These are phyloP conservation scores for Aurelia coerulea DNA, from an alignment of 30 jellyfish, hydroid and myxozoan genomes.

Conservation along the genomic window DNA sequence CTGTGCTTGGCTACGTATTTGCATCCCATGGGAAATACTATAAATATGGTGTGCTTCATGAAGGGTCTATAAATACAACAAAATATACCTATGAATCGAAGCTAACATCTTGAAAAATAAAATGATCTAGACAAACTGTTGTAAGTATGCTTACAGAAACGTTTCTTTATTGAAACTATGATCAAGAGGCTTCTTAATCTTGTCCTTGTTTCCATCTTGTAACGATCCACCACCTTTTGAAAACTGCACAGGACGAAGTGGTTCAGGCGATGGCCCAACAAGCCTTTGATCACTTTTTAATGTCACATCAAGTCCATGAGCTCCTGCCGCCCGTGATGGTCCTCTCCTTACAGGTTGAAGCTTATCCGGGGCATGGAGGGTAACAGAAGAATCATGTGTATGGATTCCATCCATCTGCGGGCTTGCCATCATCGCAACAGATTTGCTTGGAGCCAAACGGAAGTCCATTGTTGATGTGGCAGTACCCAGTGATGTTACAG, in stretches of 20 bases:
- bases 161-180: conserved; percentile 50
- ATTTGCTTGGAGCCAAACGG: conserved; percentile 45
- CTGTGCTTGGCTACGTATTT: no score
- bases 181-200: conserved; percentile 28
- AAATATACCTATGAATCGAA: no score
- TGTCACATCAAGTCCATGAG: conserved; percentile 45
- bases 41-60: no score
- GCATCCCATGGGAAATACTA: no score
- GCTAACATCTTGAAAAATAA: no score
- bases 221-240: conserved; percentile 15
- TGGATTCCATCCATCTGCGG: conserved; percentile 15
- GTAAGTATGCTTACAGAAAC: conserved; percentile 8
- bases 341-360: conserved; percentile 76
- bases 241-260: conserved; percentile 63
- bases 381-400: conserved; percentile 22
- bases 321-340: conserved; percentile 58
- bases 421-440: conserved; percentile 27
- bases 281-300: conserved; percentile 40
- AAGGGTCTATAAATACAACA: no score
- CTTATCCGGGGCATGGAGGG: conserved; percentile 63
- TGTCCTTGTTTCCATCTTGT: conserved; percentile 35
- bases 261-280: conserved; percentile 62
- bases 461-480: conserved; percentile 33
- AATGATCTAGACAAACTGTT: no score
- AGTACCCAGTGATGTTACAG: neutral